phyloP scores from a whole-genome alignment of 1,140 invertebrate species.

The Nasonia vitripennis region DNA sequence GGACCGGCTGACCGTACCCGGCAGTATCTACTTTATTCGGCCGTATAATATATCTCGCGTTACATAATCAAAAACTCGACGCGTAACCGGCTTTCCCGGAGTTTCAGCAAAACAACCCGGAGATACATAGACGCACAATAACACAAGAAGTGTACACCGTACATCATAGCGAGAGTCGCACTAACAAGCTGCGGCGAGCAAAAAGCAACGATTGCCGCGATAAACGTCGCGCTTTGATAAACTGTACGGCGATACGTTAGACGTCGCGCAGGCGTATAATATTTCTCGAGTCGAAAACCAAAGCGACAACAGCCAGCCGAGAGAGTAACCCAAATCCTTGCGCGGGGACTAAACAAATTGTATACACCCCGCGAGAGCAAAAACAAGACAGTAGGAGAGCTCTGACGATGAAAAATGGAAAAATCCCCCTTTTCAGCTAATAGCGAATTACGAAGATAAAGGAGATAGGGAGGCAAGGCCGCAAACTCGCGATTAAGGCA shows the following conservation, averaged over 20 bases:
- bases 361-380: not conserved
- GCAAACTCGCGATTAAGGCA: slow-evolving; percentile 61
- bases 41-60: no score
- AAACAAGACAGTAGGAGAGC: not conserved
- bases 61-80: no score
- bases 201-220: no score
- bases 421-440: slow-evolving; percentile 47
- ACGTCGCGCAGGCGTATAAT: not conserved
- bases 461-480: slow-evolving; percentile 19
- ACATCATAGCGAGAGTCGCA: not conserved
- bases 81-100: not conserved
- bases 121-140: no score
- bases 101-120: not conserved
- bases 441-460: slow-evolving; percentile 42
- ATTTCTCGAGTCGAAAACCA: not conserved
- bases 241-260: not conserved
- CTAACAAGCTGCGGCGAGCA: not conserved
- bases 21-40: not conserved
- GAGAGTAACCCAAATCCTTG: slow-evolving; percentile 15
- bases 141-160: not conserved
- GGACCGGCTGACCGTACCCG: not conserved
- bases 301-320: no score
- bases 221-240: not conserved
- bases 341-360: slow-evolving; percentile 20
- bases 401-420: slow-evolving; percentile 39